Evolutionary conservation across 2,888 invertebrate genomes (phyloP).

Genomic region (Andrena trimmerana): DNA sequence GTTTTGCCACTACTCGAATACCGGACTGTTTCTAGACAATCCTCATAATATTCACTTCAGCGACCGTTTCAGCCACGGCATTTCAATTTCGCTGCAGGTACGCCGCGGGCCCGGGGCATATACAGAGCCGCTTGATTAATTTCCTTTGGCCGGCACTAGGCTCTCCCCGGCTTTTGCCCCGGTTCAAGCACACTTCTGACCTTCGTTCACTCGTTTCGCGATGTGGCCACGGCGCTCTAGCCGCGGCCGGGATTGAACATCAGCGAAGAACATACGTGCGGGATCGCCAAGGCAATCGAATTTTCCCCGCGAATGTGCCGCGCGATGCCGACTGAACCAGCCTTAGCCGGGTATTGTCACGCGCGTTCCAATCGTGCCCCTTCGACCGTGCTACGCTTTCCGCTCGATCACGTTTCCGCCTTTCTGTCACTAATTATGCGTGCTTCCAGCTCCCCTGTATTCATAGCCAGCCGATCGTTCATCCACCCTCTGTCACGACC

Average conservation of each 20-base stretch:
- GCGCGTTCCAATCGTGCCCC: conserved; percentile 47
- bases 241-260: conserved; percentile 25
- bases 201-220: conserved; percentile 51
- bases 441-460: conserved; percentile 46
- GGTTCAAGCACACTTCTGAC: conserved; percentile 65
- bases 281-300: conserved; percentile 40
- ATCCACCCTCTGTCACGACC: conserved; percentile 10
- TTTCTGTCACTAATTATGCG: conserved; percentile 68
- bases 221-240: neutral
- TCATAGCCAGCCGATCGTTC: conserved; percentile 47
- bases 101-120: conserved; percentile 55
- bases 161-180: conserved; percentile 35
- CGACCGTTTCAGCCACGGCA: conserved; percentile 51
- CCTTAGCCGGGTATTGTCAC: conserved; percentile 30
- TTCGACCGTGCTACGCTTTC: conserved; percentile 26
- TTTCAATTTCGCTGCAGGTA: conserved; percentile 72
- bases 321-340: conserved; percentile 17
- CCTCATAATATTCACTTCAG: conserved; percentile 67
- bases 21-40: conserved; percentile 50
- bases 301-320: conserved; percentile 51
- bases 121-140: conserved; percentile 72
- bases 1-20: conserved; percentile 49
- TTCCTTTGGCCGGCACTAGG: conserved; percentile 61
- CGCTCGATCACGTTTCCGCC: conserved; percentile 60
- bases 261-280: conserved; percentile 16